Evolutionary conservation across 2,113 vertebrate genomes (phyloP).

Genomic region (Tupaia chinensis): DNA sequence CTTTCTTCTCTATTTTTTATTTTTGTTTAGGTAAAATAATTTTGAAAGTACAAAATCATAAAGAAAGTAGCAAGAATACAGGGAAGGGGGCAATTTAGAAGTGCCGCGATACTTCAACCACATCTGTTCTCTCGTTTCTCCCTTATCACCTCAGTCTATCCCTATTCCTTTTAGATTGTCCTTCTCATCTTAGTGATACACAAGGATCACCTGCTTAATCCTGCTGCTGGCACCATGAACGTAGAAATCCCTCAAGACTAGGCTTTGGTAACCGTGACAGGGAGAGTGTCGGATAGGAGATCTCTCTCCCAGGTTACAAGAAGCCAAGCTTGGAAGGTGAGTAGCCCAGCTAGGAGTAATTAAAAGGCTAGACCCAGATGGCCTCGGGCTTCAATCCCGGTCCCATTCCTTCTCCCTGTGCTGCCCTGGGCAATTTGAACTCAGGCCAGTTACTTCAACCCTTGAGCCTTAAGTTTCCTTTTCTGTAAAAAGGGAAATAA

Average conservation of each 20-base stretch:
- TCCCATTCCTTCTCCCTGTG: neutral
- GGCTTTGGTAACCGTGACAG: neutral
- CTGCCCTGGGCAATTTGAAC: neutral
- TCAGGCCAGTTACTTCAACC: neutral
- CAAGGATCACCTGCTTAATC: neutral
- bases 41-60: neutral
- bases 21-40: slow-evolving; percentile 19
- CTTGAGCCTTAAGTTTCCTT: neutral
- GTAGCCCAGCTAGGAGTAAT: neutral
- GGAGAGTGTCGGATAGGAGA: neutral
- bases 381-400: neutral
- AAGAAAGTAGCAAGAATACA: neutral
- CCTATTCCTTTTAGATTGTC: neutral
- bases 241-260: neutral
- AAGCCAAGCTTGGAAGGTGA: neutral
- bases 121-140: neutral
- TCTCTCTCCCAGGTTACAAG: neutral
- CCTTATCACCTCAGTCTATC: neutral
- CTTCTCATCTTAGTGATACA: neutral
- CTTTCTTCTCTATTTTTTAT: neutral
- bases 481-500: slow-evolving; percentile 5
- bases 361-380: neutral
- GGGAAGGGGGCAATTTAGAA: neutral
- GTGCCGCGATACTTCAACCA: neutral
- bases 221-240: neutral